Conservation (phyloP, 2,888 invertebrate species). For the Marasmarcha lunaedactyla region DNA sequence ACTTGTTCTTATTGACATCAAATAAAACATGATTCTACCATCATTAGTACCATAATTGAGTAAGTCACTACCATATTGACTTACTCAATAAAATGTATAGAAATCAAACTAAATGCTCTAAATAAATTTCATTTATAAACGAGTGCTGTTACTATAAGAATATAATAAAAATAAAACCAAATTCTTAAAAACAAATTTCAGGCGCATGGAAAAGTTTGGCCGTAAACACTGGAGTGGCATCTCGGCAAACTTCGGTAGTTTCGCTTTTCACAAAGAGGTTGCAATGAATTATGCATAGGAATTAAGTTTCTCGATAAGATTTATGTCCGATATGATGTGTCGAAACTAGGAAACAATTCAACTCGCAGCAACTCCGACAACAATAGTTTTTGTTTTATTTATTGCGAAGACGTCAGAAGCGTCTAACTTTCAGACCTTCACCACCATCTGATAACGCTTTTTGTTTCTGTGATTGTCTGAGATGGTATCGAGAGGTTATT, state of each 20-base stretch:
- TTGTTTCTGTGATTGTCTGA: neutral
- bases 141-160: too few species aligned
- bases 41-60: too few species aligned
- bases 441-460: slow-evolving; percentile 1
- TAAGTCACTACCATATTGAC: too few species aligned
- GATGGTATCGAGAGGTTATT: neutral
- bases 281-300: slow-evolving; percentile 66
- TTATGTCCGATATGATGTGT: slow-evolving; percentile 67
- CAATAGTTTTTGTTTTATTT: slow-evolving; percentile 52
- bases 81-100: too few species aligned
- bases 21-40: too few species aligned
- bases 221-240: too few species aligned
- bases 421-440: slow-evolving; percentile 1
- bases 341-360: slow-evolving; percentile 68
- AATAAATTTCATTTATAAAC: too few species aligned
- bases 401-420: slow-evolving; percentile 52
- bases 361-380: slow-evolving; percentile 59
- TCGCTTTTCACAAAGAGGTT: slow-evolving; percentile 22
- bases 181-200: too few species aligned
- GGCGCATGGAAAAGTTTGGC: too few species aligned
- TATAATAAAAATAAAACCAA: too few species aligned
- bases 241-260: slow-evolving; percentile 4
- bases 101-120: too few species aligned
- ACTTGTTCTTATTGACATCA: too few species aligned
- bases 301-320: slow-evolving; percentile 68